Evolutionary conservation across 1,140 invertebrate genomes (phyloP).

Genomic region (Cotesia glomerata): DNA sequence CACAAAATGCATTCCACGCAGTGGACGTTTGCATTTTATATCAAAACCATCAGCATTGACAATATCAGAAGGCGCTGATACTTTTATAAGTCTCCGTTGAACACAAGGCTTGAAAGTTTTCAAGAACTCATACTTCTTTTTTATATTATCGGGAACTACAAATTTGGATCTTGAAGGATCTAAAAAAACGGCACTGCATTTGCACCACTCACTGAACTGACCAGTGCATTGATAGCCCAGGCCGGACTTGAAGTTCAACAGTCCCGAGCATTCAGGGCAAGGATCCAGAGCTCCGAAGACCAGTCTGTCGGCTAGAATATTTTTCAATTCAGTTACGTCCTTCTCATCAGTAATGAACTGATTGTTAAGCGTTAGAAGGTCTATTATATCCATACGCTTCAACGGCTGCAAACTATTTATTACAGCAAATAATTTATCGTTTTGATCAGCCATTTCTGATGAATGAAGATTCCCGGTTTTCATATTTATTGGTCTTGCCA

Average conservation of each 20-base stretch:
- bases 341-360: slow-evolving; percentile 72
- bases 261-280: slow-evolving; percentile 84
- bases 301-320: slow-evolving; percentile 83
- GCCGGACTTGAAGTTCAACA: slow-evolving; percentile 74
- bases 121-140: slow-evolving; percentile 69
- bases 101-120: slow-evolving; percentile 73
- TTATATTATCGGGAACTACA: slow-evolving; percentile 73
- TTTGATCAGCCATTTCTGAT: slow-evolving; percentile 77
- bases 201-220: slow-evolving; percentile 87
- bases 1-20: slow-evolving; percentile 83
- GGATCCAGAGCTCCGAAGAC: slow-evolving; percentile 82
- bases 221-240: slow-evolving; percentile 82
- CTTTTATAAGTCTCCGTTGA: slow-evolving; percentile 68
- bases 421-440: slow-evolving; percentile 77
- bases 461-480: no score
- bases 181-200: slow-evolving; percentile 77
- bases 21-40: slow-evolving; percentile 67
- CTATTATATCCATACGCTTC: slow-evolving; percentile 67
- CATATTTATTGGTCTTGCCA: no score
- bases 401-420: slow-evolving; percentile 62
- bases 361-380: slow-evolving; percentile 75
- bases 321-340: slow-evolving; percentile 75
- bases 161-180: slow-evolving; percentile 78
- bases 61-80: slow-evolving; percentile 61
- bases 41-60: slow-evolving; percentile 64